Conservation (phyloP, 2,888 invertebrate species). For the Clunio marinus region DNA sequence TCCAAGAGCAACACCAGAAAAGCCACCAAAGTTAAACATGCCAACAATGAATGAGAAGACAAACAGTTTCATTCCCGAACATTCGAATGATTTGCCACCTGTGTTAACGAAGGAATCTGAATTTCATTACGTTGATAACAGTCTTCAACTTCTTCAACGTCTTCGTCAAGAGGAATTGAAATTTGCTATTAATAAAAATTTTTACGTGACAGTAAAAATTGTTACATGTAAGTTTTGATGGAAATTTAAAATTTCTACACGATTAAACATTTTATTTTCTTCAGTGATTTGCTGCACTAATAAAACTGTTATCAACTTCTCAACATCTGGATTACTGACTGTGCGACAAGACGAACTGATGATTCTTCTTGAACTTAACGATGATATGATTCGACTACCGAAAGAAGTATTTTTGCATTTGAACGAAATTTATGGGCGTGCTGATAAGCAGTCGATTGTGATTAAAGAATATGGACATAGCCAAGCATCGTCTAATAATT, state of each 20-base stretch:
- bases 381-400: constrained; percentile 60
- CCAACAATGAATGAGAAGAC: constrained; percentile 45
- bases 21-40: constrained; percentile 44
- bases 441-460: constrained; percentile 54
- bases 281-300: constrained; percentile 70
- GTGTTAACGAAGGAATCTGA: constrained; percentile 49
- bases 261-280: constrained; percentile 3
- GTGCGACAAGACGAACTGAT: constrained; percentile 82
- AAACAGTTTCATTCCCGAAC: constrained; percentile 53
- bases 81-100: constrained; percentile 56
- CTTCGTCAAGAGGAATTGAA: constrained; percentile 60
- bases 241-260: constrained; percentile 17
- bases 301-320: constrained; percentile 69
- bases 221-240: constrained; percentile 65
- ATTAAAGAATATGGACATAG: constrained; percentile 31
- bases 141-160: constrained; percentile 55
- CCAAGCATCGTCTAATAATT: constrained; percentile 28
- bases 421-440: constrained; percentile 66
- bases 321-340: constrained; percentile 69
- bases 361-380: constrained; percentile 64
- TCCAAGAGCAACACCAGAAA: constrained; percentile 44
- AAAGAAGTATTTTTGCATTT: constrained; percentile 72
- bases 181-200: constrained; percentile 71
- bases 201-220: constrained; percentile 69
- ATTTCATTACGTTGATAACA: constrained; percentile 52